Base-by-base conservation (phyloP, 2,888 invertebrate genomes). In the Aphodius sticticus region DNA sequence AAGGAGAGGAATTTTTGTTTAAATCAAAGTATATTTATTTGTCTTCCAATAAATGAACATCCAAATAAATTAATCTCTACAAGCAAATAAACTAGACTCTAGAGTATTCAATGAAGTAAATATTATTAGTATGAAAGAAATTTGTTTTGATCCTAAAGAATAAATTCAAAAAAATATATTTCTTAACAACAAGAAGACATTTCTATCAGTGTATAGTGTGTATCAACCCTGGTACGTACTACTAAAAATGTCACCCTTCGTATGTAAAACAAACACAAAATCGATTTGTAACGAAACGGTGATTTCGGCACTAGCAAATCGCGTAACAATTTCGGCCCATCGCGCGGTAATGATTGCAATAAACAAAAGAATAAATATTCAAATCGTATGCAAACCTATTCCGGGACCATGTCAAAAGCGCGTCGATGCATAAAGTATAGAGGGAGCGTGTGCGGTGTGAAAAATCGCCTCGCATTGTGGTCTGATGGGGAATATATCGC, bases 401-500 rank as follows among this genome's bases (percentile, higher is more conserved):
- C 53, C 3, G 53, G 53, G 53, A 53, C 53, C 53, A 53, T 74
- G 7, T 6, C 74, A 74, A 74, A 74, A 36, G 36, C 74, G 37
- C 74, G 37, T 35, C 36, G 74, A 74, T n/a, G 35, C 53, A 74
- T n/a, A 36, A 37, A 74, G 74, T 74, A 74, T 74, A 74, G 74
- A 74, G 36, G 74, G 74, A 35, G 74, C 35, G 35, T 37, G 74
- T n/a, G 35, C 71, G 71, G 71, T 35, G 74, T 74, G 74, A 74
- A 74, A 74, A 74, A 74, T 74, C 74, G 74, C 74, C n/a, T n/a
- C 26, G 74, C 74, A 74, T 74, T 74, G 74, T 74, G 37, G 36
- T n/a, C 74, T 37, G 74, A 74, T 74, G 74, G 74, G 15, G 74
- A 74, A 74, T 74, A 74, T 74, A 74, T 74, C 74, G 74, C 36